Conservation (phyloP, 1,140 invertebrate genomes). For the Nephila pilipes region DNA sequence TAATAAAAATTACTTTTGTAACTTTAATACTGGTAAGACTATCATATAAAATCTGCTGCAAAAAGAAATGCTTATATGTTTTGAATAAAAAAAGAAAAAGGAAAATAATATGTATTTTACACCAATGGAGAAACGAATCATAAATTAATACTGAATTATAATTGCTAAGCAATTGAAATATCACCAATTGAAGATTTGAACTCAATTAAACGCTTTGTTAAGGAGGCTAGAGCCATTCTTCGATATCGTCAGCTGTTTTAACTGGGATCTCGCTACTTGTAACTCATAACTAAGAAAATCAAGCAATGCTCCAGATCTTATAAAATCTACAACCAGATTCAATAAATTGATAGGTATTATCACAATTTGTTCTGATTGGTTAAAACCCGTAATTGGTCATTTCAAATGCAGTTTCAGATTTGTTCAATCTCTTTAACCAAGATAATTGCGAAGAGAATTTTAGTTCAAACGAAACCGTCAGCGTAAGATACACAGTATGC, state of each 20-base stretch:
- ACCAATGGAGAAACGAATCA: not conserved
- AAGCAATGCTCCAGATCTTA: not conserved
- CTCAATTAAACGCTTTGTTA: not conserved
- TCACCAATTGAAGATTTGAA: not conserved
- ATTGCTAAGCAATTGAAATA: not conserved
- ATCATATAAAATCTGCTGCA: not conserved
- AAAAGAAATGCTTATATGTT: not conserved
- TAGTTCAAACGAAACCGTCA: not conserved
- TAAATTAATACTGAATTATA: not conserved
- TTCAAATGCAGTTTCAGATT: not conserved
- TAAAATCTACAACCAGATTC: not conserved
- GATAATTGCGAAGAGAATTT: not conserved
- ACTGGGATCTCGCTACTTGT: not conserved
- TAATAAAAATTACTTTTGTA: not conserved
- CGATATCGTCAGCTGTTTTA: constrained; percentile 11
- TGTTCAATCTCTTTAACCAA: not conserved
- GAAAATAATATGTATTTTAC: not conserved
- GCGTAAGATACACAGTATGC: not conserved
- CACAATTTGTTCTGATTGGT: not conserved
- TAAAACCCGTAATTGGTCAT: not conserved
- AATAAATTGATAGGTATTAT: not conserved
- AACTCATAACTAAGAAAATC: not conserved
- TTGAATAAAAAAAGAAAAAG: not conserved
- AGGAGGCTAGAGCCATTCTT: not conserved
- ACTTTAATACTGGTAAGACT: not conserved